phyloP scores from a whole-genome alignment of 1,140 invertebrate species.

The Nylanderia fulva region DNA sequence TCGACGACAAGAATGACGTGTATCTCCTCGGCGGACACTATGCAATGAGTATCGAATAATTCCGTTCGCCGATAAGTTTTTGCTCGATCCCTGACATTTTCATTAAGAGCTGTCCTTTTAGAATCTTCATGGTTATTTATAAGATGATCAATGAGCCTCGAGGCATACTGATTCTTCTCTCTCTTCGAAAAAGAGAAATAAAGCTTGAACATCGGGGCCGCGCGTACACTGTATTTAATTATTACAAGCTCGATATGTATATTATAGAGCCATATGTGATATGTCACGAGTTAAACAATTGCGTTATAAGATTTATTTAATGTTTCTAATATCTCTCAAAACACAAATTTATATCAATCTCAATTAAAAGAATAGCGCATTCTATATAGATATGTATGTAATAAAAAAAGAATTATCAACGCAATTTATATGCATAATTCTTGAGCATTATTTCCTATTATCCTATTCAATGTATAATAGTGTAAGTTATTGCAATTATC shows the following conservation, averaged over 20 bases:
- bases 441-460: background rate
- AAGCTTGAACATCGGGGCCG: background rate
- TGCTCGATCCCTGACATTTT: slow-evolving; percentile 63
- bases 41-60: slow-evolving; percentile 56
- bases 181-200: background rate
- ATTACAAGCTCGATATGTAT: slow-evolving; percentile 6
- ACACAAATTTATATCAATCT: background rate
- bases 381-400: too few relatives aligned
- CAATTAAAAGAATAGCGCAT: background rate
- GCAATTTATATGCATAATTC: background rate
- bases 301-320: background rate
- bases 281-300: background rate
- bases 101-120: slow-evolving; percentile 59
- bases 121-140: slow-evolving; percentile 68
- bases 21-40: background rate
- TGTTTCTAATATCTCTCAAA: background rate
- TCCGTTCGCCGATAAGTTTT: slow-evolving; percentile 35
- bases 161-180: slow-evolving; percentile 37
- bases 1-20: slow-evolving; percentile 31
- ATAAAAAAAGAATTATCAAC: background rate
- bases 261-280: background rate
- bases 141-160: slow-evolving; percentile 49
- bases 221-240: slow-evolving; percentile 33
- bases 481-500: background rate
- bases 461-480: background rate